Base-by-base conservation (phyloP, 1,140 invertebrate species). In the Eurosta solidaginis region DNA sequence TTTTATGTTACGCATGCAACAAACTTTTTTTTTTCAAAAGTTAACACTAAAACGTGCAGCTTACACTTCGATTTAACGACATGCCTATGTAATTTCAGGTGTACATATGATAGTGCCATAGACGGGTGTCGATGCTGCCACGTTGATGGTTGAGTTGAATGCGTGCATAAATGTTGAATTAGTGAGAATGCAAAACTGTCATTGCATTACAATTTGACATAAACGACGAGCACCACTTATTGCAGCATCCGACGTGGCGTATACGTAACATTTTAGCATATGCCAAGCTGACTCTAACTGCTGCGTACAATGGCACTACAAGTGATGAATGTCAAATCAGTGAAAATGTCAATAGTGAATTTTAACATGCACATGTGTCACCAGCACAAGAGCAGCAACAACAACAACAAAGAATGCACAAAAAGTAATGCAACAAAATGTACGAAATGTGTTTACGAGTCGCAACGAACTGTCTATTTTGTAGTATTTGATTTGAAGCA, bases 271-370 rank as follows among this genome's bases (percentile, higher is more conserved):
- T 68, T 42, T 40, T 6, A 20, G 59, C 59, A 12, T 40, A n/a
- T 68, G 59, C 59, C 59, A 20, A 20, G 59, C 59, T 68, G 59
- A 68, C 17, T 68, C n/a, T n/a, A n/a, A 68, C 59, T 68, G 14
- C 33, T 20, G 27, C 33, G 59, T 33, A 14, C 59, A 68, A 68
- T 40, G 36, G 59, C 27, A 42, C 59, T 68, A 20, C 33, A 68
- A 40, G 59, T 68, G 33, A 68, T 68, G 59, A 68, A 68, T 68
- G 59, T 68, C 59, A 68, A 68, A 68, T 68, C 59, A 40, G n/a
- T 20, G 33, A 68, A 68, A 68, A 36, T 68, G 59, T 68, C 59
- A 68, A 68, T 68, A 68, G 59, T 40, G 59, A 36, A 68, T 68
- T 40, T 68, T 40, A 68, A 68, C 59, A 68, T 40, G 59, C 59